Percentiles rank a stretch among this genome's conserved stretches.
These are phyloP conservation scores for Xestia ashworthii DNA, from an alignment of 2,888 invertebrate species.

Conservation along the genomic window DNA sequence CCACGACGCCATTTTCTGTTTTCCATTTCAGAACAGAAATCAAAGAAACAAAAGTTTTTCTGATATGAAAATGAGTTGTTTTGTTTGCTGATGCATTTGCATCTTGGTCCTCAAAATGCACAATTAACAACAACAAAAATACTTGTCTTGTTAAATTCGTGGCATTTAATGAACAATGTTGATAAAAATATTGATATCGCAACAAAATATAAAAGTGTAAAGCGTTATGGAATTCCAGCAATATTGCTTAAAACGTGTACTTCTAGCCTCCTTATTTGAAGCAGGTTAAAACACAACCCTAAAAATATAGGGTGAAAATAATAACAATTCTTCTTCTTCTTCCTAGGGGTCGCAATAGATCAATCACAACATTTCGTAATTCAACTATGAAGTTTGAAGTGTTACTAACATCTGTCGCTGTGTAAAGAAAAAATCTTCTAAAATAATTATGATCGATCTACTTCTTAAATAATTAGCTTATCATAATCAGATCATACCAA, in stretches of 20 bases:
- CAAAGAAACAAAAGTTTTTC: conserved; percentile 20
- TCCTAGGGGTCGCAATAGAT: background rate
- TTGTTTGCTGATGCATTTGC: background rate
- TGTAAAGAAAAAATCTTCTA: background rate
- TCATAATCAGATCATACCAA: background rate
- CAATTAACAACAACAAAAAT: background rate
- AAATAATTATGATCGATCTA: background rate
- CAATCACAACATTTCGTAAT: conserved; percentile 17
- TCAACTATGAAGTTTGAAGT: background rate
- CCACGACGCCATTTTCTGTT: conserved; percentile 41
- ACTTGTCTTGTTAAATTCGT: background rate
- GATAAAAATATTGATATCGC: background rate
- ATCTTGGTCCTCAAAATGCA: background rate
- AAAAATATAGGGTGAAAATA: background rate
- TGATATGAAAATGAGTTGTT: background rate
- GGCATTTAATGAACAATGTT: background rate
- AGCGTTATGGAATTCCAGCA: background rate
- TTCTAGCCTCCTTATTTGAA: background rate
- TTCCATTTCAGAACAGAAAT: conserved; percentile 24
- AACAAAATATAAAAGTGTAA: background rate
- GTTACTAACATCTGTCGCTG: conserved; percentile 1
- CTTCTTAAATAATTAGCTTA: background rate
- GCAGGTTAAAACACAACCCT: background rate
- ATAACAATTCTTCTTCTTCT: background rate
- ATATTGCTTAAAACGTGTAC: background rate